These are phyloP conservation scores for Tetanocera ferruginea DNA, from an alignment of 2,888 invertebrate species.

Conservation along the genomic window DNA sequence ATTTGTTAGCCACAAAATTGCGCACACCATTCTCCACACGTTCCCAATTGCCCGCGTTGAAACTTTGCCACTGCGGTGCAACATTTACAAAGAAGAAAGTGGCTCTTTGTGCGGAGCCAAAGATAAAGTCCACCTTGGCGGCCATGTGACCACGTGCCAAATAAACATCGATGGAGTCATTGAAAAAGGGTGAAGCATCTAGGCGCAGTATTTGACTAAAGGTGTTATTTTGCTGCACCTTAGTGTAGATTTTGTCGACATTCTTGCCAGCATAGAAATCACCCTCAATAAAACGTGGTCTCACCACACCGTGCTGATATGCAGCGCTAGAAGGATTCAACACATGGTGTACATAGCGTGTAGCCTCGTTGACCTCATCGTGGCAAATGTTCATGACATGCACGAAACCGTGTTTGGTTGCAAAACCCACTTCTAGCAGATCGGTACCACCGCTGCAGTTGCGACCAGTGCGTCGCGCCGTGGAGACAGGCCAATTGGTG, in stretches of 20 bases:
- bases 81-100: slow-evolving; percentile 73
- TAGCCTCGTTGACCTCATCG: slow-evolving; percentile 63
- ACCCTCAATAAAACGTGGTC: slow-evolving; percentile 64
- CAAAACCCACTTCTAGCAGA: slow-evolving; percentile 68
- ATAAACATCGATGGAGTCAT: slow-evolving; percentile 54
- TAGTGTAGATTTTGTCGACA: slow-evolving; percentile 63
- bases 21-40: slow-evolving; percentile 71
- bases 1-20: slow-evolving; percentile 64
- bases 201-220: slow-evolving; percentile 64
- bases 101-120: slow-evolving; percentile 70
- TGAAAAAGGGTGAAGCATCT: slow-evolving; percentile 58
- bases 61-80: slow-evolving; percentile 73
- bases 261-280: slow-evolving; percentile 64
- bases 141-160: slow-evolving; percentile 72
- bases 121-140: slow-evolving; percentile 72
- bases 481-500: slow-evolving; percentile 57
- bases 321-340: slow-evolving; percentile 68
- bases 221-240: slow-evolving; percentile 63
- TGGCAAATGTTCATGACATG: slow-evolving; percentile 68
- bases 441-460: slow-evolving; percentile 61
- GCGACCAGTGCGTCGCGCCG: slow-evolving; percentile 57
- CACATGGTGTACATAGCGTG: slow-evolving; percentile 67
- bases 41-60: slow-evolving; percentile 75
- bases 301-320: slow-evolving; percentile 66
- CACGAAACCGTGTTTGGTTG: slow-evolving; percentile 57